A percentile compares a stretch with the other conserved stretches of the same genome.
Conservation (phyloP, 1,140 invertebrate genomes). For the Drosophila kurseongensis region DNA sequence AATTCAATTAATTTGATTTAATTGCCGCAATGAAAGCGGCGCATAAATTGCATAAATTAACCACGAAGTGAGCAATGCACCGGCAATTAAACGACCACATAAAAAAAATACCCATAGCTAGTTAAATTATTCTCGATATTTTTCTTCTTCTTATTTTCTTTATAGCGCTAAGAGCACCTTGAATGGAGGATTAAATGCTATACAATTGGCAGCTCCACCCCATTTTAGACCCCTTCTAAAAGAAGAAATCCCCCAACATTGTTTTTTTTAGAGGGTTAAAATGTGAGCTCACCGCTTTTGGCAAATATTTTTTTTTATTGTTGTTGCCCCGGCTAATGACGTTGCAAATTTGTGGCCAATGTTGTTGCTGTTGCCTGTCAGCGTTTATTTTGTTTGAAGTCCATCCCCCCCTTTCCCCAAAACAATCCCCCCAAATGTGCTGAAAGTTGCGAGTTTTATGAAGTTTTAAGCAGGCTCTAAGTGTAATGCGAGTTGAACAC, state of each 20-base stretch:
- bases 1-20: slow-evolving; percentile 72
- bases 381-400: slow-evolving; percentile 47
- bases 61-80: slow-evolving; percentile 34
- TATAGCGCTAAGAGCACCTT: background rate
- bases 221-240: background rate
- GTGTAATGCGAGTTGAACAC: slow-evolving; percentile 51
- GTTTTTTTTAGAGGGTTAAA: slow-evolving; percentile 21
- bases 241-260: background rate
- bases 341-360: slow-evolving; percentile 65
- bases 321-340: slow-evolving; percentile 61
- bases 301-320: slow-evolving; percentile 38
- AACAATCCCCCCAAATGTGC: slow-evolving; percentile 32
- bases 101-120: background rate
- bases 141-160: background rate
- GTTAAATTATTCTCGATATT: slow-evolving; percentile 16
- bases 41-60: slow-evolving; percentile 65
- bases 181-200: slow-evolving; percentile 5
- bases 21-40: slow-evolving; percentile 63
- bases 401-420: background rate
- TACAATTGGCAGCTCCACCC: slow-evolving; percentile 19
- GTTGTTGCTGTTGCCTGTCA: slow-evolving; percentile 37
- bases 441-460: slow-evolving; percentile 59
- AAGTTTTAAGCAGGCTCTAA: slow-evolving; percentile 67
- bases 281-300: slow-evolving; percentile 29
- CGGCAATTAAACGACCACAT: slow-evolving; percentile 22